These are phyloP conservation scores for Phylloscopus collybita DNA, from an alignment of 2,797 vertebrate genomes.

Conservation along the genomic window DNA sequence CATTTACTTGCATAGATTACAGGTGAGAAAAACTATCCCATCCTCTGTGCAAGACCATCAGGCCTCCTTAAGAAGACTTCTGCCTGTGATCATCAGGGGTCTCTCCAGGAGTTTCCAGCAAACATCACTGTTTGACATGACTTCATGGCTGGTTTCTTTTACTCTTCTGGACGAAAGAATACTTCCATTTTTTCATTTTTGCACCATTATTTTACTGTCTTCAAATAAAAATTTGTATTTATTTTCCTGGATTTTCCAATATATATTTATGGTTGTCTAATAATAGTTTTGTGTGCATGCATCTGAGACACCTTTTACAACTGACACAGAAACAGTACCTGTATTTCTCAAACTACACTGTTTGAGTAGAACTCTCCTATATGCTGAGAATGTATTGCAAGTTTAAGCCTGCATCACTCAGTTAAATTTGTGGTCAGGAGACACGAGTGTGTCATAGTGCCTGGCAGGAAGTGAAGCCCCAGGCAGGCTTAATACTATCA, in stretches of 20 bases:
- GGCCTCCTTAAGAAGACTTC: background rate
- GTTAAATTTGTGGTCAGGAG: background rate
- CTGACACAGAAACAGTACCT: background rate
- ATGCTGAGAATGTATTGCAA: background rate
- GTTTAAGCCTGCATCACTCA: background rate
- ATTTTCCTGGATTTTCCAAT: background rate
- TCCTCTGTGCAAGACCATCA: background rate
- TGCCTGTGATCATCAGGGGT: background rate
- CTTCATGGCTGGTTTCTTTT: background rate
- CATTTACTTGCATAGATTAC: background rate
- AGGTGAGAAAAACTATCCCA: background rate
- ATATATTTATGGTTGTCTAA: background rate
- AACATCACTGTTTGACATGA: fast-evolving
- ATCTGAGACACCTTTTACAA: background rate
- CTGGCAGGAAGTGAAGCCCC: background rate
- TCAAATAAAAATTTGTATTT: background rate
- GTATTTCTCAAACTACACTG: background rate
- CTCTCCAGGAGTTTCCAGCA: background rate
- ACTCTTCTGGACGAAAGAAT: background rate
- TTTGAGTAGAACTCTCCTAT: background rate
- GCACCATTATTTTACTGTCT: background rate
- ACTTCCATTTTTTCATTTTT: background rate
- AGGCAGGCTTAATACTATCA: background rate
- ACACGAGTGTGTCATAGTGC: background rate
- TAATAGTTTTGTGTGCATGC: background rate